Percentiles rank a stretch among this genome's conserved stretches.
Conservation (phyloP, 2,888 invertebrate genomes). For the Kryphioiulus occultus region DNA sequence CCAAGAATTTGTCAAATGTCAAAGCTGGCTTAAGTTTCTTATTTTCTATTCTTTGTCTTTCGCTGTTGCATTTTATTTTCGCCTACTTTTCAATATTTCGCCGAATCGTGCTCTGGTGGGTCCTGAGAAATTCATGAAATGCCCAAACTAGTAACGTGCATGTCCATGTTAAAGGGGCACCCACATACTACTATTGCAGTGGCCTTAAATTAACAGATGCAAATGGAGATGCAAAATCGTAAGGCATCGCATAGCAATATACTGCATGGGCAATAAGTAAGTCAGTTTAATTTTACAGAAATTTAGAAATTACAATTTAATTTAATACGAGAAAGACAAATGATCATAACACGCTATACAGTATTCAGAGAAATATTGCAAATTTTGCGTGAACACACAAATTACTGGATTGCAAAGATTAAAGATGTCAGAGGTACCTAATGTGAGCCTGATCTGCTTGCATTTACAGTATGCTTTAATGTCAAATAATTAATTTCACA, state of each 20-base stretch:
- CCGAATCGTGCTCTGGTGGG: not conserved
- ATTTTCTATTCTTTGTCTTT: not conserved
- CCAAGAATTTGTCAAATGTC: slow-evolving; percentile 45
- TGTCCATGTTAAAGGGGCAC: too few species aligned
- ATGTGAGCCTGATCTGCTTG: too few species aligned
- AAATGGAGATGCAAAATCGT: not conserved
- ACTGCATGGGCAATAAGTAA: not conserved
- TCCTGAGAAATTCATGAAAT: not conserved
- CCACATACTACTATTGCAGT: not conserved
- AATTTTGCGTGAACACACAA: too few species aligned
- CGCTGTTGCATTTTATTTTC: slow-evolving; percentile 6
- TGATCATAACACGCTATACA: too few species aligned
- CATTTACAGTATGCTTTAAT: too few species aligned
- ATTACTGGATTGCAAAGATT: too few species aligned
- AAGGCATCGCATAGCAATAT: not conserved
- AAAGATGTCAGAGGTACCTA: too few species aligned
- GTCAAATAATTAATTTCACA: too few species aligned
- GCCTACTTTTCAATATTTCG: not conserved
- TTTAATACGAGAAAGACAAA: too few species aligned
- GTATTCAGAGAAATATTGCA: too few species aligned
- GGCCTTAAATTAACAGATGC: not conserved
- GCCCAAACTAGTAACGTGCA: not conserved
- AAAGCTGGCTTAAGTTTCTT: slow-evolving; percentile 38
- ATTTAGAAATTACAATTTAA: too few species aligned
- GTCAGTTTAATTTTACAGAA: too few species aligned